Evolutionary conservation across 1,140 invertebrate genomes (phyloP), one percentile per base, ranked within the genome.

Genomic region (Rhagoletis zephyria): DNA sequence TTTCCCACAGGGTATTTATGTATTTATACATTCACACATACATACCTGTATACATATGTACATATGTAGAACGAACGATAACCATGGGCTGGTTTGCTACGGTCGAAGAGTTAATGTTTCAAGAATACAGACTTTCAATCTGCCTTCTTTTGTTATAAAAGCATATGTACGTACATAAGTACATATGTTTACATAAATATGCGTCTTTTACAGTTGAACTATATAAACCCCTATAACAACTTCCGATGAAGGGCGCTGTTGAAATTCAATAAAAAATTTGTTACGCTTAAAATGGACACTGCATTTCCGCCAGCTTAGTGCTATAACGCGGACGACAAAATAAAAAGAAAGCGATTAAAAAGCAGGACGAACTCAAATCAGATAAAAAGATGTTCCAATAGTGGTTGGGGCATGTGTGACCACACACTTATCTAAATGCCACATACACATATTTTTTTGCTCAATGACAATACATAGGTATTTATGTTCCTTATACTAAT

Each of bases 201-300:
- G 30, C 14, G 14, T 67, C 42, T 16, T 48, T 77, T 40, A 30
- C 70, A 77, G 48, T 77, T 51, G 70, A 77, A 77, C 70, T 77
- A 45, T 48, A 48, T 48, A 48, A n/a, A 14, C 70, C 70, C 70
- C 45, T 30, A 77, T 2, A 45, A 30, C 45, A 48, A 30, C 45
- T 77, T 45, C 70, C 70, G 70, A 48, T 48, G 45, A 14, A n/a
- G 70, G 70, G 45, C 70, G 40, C 70, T 30, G 70, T 77, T 77
- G 12, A 51, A 48, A 77, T 77, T 77, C 70, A 77, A 77, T 77
- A 77, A 77, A 77, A 77, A 77, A 77, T 77, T 77, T 77, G 70
- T n/a, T 77, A 42, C 70, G 70, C 70, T 77, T 45, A 77, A 45
- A 77, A 77, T 77, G 45, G 45, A 48, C 70, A 51, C 70, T 45